Conservation (phyloP, 2,888 invertebrate species). For the Eupithecia dodoneata region DNA sequence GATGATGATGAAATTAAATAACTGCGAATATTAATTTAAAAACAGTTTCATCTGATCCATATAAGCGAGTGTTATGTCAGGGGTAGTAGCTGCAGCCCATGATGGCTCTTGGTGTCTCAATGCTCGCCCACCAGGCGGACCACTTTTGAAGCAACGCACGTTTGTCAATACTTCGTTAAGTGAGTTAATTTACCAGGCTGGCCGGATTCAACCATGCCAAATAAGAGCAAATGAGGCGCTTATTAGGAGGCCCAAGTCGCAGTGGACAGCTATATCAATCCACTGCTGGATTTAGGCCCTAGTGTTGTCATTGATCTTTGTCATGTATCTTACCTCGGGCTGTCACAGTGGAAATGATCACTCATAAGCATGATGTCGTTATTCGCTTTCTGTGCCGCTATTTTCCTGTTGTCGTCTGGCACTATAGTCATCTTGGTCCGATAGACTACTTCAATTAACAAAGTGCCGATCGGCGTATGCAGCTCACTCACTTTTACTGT, state of each 20-base stretch:
- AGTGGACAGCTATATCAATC: too few relatives aligned
- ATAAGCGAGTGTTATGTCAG: too few relatives aligned
- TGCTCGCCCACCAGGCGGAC: background rate
- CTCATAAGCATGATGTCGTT: conserved; percentile 93
- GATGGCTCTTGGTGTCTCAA: background rate
- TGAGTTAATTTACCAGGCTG: background rate
- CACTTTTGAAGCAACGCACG: background rate
- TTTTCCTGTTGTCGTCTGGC: conserved; percentile 88
- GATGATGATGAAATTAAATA: too few relatives aligned
- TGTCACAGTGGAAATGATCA: conserved; percentile 91
- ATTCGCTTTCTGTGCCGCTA: conserved; percentile 56
- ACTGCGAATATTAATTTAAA: too few relatives aligned
- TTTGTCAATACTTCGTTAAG: background rate
- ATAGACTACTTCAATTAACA: conserved; percentile 92
- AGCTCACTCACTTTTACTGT: conserved; percentile 93
- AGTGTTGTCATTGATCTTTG: background rate
- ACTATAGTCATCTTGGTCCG: conserved; percentile 96
- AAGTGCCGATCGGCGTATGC: conserved; percentile 93
- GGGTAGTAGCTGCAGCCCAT: background rate
- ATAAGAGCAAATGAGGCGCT: background rate
- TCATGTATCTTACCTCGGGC: conserved; percentile 71
- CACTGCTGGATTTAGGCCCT: too few relatives aligned
- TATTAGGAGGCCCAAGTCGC: background rate
- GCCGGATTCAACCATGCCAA: background rate
- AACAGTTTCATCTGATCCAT: too few relatives aligned